Conservation (phyloP, 2,113 vertebrate species). For the Chloroceryle aenea region DNA sequence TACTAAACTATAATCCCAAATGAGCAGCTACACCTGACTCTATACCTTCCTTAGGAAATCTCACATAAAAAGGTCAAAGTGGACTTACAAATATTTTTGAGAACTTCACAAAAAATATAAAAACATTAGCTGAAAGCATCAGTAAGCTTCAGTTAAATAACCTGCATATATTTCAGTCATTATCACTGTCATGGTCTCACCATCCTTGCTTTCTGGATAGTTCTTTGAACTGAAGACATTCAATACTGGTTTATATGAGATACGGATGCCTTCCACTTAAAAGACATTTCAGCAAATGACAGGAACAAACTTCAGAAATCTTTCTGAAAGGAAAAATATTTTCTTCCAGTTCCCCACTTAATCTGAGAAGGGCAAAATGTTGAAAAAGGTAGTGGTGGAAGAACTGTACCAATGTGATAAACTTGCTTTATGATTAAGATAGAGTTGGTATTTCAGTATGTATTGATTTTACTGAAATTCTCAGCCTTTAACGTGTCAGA, state of each 20-base stretch:
- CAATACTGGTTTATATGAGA: neutral
- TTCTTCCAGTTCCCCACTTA: rapidly evolving
- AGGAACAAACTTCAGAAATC: neutral
- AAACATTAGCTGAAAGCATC: neutral
- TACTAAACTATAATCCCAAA: neutral
- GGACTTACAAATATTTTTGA: neutral
- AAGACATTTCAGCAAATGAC: neutral
- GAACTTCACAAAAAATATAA: neutral
- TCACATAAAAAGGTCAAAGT: neutral
- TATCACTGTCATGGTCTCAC: neutral
- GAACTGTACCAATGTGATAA: neutral
- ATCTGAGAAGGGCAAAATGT: neutral
- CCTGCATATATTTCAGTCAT: neutral
- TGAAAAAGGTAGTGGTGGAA: neutral
- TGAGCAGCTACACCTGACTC: neutral
- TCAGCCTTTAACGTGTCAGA: neutral
- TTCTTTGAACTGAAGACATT: neutral
- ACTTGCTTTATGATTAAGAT: neutral
- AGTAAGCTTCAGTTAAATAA: neutral
- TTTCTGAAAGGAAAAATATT: neutral
- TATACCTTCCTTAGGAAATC: neutral
- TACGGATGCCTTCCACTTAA: neutral
- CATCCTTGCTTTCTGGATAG: neutral
- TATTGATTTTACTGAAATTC: neutral
- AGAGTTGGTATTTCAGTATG: neutral